A percentile compares a stretch with the other conserved stretches of the same genome.
These are phyloP conservation scores for Podilymbus podiceps DNA, from an alignment of 2,113 vertebrate species.

Conservation along the genomic window DNA sequence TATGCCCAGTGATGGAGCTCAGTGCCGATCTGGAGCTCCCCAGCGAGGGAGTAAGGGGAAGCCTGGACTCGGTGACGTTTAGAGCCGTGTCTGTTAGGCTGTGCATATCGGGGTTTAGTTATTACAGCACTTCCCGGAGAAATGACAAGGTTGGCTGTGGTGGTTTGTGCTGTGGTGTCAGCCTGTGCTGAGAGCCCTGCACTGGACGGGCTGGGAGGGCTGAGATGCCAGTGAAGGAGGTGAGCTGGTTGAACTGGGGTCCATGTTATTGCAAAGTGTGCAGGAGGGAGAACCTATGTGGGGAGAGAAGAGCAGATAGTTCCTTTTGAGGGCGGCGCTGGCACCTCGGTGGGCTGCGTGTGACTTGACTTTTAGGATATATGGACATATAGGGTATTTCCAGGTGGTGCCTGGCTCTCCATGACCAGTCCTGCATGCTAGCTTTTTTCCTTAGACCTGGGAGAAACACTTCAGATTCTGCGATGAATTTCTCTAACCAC, in stretches of 20 bases:
- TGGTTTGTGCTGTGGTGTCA: not conserved
- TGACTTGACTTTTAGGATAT: not conserved
- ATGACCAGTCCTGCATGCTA: too few relatives aligned
- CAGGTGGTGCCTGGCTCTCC: too few relatives aligned
- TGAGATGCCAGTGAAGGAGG: rapidly evolving
- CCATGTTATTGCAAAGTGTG: too few relatives aligned
- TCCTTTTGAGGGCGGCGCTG: not conserved
- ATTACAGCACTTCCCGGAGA: too few relatives aligned
- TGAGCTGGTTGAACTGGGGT: not conserved
- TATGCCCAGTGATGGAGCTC: too few relatives aligned
- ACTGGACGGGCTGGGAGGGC: not conserved
- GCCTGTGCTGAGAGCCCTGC: not conserved
- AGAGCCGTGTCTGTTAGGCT: not conserved
- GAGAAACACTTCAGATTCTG: not conserved
- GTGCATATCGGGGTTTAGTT: not conserved
- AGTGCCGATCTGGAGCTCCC: not conserved
- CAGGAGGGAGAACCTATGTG: too few relatives aligned
- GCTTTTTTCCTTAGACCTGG: not conserved
- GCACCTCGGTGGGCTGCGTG: not conserved
- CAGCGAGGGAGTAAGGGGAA: too few relatives aligned
- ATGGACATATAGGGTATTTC: not conserved
- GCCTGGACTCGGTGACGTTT: not conserved
- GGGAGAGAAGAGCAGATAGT: not conserved
- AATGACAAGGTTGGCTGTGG: not conserved
- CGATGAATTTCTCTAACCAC: rapidly evolving